phyloP scores from a whole-genome alignment of 2,888 invertebrate genomes.

The Platycnemis pennipes region DNA sequence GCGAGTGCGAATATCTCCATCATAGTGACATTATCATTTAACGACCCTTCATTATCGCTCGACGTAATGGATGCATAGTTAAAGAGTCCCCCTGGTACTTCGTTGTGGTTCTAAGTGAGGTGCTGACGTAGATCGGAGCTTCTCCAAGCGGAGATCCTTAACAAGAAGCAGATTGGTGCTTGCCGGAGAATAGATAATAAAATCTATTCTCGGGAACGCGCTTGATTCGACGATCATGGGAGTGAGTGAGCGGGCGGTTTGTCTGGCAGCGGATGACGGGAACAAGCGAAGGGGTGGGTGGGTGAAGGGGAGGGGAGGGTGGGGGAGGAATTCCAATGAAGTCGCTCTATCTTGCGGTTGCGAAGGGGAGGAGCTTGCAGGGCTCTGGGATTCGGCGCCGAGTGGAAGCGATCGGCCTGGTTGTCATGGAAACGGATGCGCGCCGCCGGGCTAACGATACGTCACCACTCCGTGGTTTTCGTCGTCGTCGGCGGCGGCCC shows the following conservation, averaged over 20 bases:
- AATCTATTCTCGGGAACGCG: neutral
- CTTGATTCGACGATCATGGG: neutral
- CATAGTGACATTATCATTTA: too few species aligned
- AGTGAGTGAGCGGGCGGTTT: neutral
- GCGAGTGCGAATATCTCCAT: too few species aligned
- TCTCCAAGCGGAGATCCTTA: too few species aligned
- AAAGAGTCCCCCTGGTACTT: too few species aligned
- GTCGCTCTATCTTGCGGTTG: slow-evolving; percentile 19
- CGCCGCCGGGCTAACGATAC: slow-evolving; percentile 21
- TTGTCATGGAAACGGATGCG: slow-evolving; percentile 60
- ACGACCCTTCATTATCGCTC: too few species aligned
- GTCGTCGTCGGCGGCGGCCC: neutral
- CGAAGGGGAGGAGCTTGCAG: slow-evolving; percentile 34
- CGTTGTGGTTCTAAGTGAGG: too few species aligned
- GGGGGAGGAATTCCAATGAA: slow-evolving; percentile 1
- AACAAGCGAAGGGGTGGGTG: neutral
- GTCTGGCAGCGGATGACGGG: neutral
- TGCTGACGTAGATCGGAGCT: too few species aligned
- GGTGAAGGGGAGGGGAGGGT: neutral
- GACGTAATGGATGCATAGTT: too few species aligned
- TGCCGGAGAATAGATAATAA: neutral
- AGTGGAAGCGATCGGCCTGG: neutral
- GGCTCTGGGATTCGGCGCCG: slow-evolving; percentile 37
- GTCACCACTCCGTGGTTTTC: neutral
- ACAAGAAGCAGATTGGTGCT: too few species aligned